Evolutionary conservation across 2,797 vertebrate genomes (phyloP).

Genomic region (Gephyroberyx darwinii): DNA sequence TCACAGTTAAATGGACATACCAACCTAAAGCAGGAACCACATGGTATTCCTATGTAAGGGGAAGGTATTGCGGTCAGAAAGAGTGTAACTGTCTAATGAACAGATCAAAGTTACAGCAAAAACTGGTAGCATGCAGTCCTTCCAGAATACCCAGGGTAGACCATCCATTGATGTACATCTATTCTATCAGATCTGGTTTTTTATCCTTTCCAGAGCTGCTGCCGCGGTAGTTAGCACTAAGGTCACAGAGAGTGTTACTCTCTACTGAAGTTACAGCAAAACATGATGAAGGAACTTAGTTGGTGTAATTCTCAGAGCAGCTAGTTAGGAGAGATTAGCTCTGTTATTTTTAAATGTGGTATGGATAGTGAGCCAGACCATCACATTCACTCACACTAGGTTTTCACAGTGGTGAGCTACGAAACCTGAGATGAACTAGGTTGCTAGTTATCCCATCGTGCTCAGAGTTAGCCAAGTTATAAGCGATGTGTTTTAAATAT

Average conservation of each 20-base stretch:
- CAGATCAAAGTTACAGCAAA: conserved; percentile 5
- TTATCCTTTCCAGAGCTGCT: conserved; percentile 2
- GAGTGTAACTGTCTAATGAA: conserved; percentile 8
- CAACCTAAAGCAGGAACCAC: neutral
- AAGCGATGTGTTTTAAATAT: too few relatives aligned
- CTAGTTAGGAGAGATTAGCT: neutral
- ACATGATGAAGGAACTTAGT: neutral
- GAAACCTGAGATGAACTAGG: too few relatives aligned
- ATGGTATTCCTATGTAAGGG: conserved; percentile 3
- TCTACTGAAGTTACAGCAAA: conserved; percentile 8
- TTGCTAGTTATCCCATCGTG: too few relatives aligned
- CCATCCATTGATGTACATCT: neutral
- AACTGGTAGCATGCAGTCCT: neutral
- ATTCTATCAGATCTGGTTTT: conserved; percentile 15
- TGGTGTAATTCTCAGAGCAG: neutral
- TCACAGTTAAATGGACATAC: conserved; percentile 19
- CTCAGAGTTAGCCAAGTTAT: too few relatives aligned
- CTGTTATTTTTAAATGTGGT: neutral
- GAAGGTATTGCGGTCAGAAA: neutral
- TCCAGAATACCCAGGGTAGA: neutral
- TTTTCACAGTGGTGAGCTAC: too few relatives aligned
- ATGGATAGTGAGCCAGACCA: neutral
- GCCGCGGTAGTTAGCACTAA: neutral
- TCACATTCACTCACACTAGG: neutral
- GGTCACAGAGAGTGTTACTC: conserved; percentile 3